Base-by-base conservation (phyloP, 2,797 vertebrate genomes). In the Meriones psammophilus region DNA sequence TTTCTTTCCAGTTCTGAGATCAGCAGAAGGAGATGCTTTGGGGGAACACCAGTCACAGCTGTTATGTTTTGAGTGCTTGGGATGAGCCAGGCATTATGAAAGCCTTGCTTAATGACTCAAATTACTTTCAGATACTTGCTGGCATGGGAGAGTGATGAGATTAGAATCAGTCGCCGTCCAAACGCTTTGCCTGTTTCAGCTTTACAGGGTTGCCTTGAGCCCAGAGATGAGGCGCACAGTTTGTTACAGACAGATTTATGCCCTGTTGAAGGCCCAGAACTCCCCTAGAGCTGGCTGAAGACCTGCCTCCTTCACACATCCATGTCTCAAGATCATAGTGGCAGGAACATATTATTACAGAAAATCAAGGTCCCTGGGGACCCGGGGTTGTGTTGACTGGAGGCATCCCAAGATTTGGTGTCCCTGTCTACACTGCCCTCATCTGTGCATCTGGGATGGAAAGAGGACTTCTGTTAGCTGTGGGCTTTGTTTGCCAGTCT, bases 101-200 rank as follows among this genome's bases (percentile, higher is more conserved):
- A 95, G 80, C 79, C 54, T 80, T 17, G 0, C 87, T 93, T 91
- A 97, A 86, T 42, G 92, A 73, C 85, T 88, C 91, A 97, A 88
- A 96, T 97, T 95, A 71, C 95, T 96, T 95, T 93, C 93, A 95
- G 93, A 95, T 93, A 26, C 77, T 92, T 20, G 8, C 39, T 96
- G 94, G 94, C 56, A 0, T n/a, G 56, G 26, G 62, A 62, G 85
- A 90, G 80, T 42, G 46, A 74, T 69, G 12, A 39, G 94, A 62
- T 90, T 81, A 88, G 91, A 88, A 96, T 96, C 95, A 36, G 66
- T 71, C 86, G 84, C 84, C 18, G 13, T 93, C 76, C 60, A 88
- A 93, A 95, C 30, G 12, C 76, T 79, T 64, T 0, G 71, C n/a
- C 1, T 68, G 84, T 74, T 95, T 74, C 87, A 81, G 77, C 73